These are phyloP conservation scores for Peromyscus maniculatus DNA, from an alignment of 2,113 vertebrate genomes.

Conservation along the genomic window DNA sequence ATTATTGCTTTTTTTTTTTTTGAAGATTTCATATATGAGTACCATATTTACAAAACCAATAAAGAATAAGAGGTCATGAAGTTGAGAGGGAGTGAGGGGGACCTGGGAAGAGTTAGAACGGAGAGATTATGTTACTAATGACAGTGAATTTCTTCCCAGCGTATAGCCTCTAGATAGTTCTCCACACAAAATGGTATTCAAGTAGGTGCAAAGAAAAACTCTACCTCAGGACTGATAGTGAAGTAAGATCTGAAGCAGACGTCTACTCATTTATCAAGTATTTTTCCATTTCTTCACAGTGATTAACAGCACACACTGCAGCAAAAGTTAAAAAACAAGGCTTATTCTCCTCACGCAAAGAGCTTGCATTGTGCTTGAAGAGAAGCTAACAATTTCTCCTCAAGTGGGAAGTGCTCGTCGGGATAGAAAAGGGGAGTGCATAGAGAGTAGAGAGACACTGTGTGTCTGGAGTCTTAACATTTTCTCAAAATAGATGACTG, in stretches of 20 bases:
- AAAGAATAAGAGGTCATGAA: not conserved
- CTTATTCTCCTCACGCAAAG: constrained; percentile 28
- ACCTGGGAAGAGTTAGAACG: not conserved
- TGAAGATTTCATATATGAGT: not conserved
- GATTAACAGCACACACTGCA: constrained; percentile 19
- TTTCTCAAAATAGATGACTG: not conserved
- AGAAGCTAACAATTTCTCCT: not conserved
- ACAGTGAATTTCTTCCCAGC: not conserved
- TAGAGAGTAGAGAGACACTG: not conserved
- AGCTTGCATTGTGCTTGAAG: not conserved
- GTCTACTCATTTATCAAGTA: not conserved
- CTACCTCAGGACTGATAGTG: not conserved
- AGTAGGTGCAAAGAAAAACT: not conserved
- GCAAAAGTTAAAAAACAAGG: not conserved
- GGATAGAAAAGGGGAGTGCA: not conserved
- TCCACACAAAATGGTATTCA: not conserved
- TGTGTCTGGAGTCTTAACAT: not conserved
- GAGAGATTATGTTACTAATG: not conserved
- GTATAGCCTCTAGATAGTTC: not conserved
- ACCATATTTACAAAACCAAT: not conserved
- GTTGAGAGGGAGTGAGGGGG: not conserved
- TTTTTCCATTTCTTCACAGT: constrained; percentile 49
- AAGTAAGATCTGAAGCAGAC: constrained; percentile 33
- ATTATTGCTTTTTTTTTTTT: not conserved
- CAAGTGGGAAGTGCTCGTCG: not conserved